Base-by-base conservation (phyloP, 2,888 invertebrate genomes). In the Cylindroiulus punctatus region DNA sequence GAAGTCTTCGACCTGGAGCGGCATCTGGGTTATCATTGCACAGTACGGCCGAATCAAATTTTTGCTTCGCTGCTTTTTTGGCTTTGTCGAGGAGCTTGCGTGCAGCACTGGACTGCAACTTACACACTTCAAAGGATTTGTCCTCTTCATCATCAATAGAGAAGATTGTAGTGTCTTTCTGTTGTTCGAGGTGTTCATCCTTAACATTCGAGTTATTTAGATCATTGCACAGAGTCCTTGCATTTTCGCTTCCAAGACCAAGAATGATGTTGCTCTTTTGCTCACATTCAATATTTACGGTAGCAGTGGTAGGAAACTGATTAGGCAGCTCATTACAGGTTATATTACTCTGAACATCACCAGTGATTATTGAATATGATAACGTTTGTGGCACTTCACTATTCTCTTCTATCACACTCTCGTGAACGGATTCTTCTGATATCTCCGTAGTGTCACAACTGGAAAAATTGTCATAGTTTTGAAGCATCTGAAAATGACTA, bases 361-460 rank as follows among this genome's bases (percentile, higher is more conserved):
- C n/a, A 57, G 57, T 10, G 22, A 57, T 0, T 65, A 8, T 12
- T 26, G 26, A 10, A 65, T 10, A 7, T 26, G 26, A 12, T 65
- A 65, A 26, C 8, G 22, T 8, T 26, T 26, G 22, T 14, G 22
- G 17, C 82, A 82, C 26, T 17, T 82, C 82, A 22, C 36, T 36
- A n/a, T 82, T 82, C 19, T 42, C 82, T n/a, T 5, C n/a, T 36
- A 42, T 17, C 84, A 81, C 86, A 10, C 86, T 84, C 12, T n/a
- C 17, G n/a, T 44, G 84, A 32, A 47, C 0, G 84, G 8, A 22
- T 47, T 19, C 19, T n/a, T 7, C 47, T 47, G 42, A 47, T 3
- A 47, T 10, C 12, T 1, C 26, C 26, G 26, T 26, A 65, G 26
- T 12, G 26, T 8, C 84, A 10, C 47, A 47, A 12, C 44, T 12